Base-by-base conservation (phyloP, 2,113 vertebrate genomes). In the Thamnaconus septentrionalis region DNA sequence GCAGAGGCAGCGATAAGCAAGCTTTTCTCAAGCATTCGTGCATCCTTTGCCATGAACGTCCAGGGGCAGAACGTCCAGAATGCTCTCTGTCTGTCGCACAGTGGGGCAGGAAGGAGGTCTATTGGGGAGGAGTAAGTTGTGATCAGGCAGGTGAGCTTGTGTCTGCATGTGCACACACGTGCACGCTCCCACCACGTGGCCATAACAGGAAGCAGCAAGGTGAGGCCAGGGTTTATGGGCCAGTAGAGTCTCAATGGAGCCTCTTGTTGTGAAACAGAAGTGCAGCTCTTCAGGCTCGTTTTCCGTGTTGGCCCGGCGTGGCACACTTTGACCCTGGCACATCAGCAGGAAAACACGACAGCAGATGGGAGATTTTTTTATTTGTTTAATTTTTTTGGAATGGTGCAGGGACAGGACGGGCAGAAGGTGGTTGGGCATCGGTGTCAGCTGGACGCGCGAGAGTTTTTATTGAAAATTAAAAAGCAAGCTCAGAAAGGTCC, bases 151-250 rank as follows among this genome's bases (percentile, higher is more conserved):
- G 11, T 61, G 66, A 66, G 53, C 56, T 56, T 64, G 41, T 55
- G 55, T 41, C 4, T 68, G 60, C 50, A 45, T 44, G 51, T 47
- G 31, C 40, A 43, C n/a, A 18, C 43, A 43, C 2, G 2, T 11
- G 56, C 41, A 6, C 8, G 4, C 53, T 62, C 45, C 6, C 31
- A 76, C 49, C 56, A 11, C 69, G 69, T 55, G 75, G 82, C 76
- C 84, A 85, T 84, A 84, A 89, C 88, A 90, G 88, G 88, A 89
- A 89, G 66, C 71, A 4, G 71, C 42, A 63, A 85, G 88, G 85
- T 89, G 88, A 90, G 85, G 81, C 81, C 84, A 75, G 76, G 83
- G 87, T 88, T 85, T 89, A 79, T 75, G 80, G 83, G 76, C 76
- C 85, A 81, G 81, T 64, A 56, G 9, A 41, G 68, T 78, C 87